phyloP scores from a whole-genome alignment of 2,888 invertebrate genomes.

The Cantharis rufa region DNA sequence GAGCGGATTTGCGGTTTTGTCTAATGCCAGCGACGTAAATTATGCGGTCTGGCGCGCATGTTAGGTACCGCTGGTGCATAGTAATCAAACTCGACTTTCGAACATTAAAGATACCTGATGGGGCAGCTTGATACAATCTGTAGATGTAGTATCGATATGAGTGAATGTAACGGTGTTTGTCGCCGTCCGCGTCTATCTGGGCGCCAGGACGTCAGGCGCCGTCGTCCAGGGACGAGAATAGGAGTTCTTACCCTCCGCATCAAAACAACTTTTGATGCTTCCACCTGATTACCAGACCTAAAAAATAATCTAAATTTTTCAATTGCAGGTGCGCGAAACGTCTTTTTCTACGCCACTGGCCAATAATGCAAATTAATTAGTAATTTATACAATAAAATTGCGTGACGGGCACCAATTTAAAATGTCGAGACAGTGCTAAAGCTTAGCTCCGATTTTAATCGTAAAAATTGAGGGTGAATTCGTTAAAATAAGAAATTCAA shows the following conservation, averaged over 20 bases:
- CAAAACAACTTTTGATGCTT: slow-evolving; percentile 26
- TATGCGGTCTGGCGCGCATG: not conserved
- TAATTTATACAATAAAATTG: not conserved
- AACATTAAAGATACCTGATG: slow-evolving; percentile 3
- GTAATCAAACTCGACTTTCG: not conserved
- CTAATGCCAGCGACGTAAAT: not conserved
- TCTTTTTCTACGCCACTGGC: not conserved
- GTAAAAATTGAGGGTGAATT: not conserved
- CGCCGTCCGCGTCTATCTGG: slow-evolving; percentile 39
- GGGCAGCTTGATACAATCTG: slow-evolving; percentile 33
- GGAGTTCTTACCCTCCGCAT: slow-evolving; percentile 18
- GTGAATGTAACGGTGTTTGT: slow-evolving; percentile 30
- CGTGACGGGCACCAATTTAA: not conserved
- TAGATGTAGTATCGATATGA: slow-evolving; percentile 13
- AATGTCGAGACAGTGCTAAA: not conserved
- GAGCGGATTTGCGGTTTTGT: not conserved
- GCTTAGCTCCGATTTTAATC: not conserved
- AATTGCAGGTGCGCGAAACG: too few relatives aligned
- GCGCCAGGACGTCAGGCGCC: slow-evolving; percentile 42
- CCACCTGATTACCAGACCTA: slow-evolving; percentile 12
- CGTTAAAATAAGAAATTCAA: not conserved
- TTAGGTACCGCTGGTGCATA: not conserved
- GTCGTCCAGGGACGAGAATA: slow-evolving; percentile 31
- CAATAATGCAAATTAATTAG: not conserved
- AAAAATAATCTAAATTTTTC: not conserved